Conservation (phyloP, 1,140 invertebrate species). For the Araneus ventricosus region DNA sequence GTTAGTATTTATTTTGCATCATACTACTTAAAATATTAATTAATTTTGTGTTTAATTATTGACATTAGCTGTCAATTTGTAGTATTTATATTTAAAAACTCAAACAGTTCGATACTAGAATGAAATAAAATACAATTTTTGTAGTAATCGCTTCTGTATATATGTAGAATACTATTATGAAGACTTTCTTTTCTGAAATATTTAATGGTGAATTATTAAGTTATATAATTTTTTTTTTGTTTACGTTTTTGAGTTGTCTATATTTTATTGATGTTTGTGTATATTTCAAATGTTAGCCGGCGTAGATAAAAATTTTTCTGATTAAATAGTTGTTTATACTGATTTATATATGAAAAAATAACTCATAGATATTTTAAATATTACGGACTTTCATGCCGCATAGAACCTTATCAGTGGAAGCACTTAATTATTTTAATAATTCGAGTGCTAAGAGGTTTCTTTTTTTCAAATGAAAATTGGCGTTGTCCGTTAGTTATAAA, state of each 20-base stretch:
- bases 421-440: too few relatives aligned
- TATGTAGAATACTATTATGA: not conserved
- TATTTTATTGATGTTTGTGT: not conserved
- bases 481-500: too few relatives aligned
- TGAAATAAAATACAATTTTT: not conserved
- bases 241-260: not conserved
- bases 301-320: too few relatives aligned
- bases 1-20: not conserved
- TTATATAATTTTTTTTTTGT: not conserved
- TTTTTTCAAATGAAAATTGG: too few relatives aligned
- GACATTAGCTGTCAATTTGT: slow-evolving; percentile 18
- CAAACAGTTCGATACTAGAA: not conserved
- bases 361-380: too few relatives aligned
- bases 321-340: too few relatives aligned
- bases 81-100: not conserved
- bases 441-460: too few relatives aligned
- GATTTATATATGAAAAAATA: too few relatives aligned
- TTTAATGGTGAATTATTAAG: not conserved
- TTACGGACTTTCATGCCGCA: too few relatives aligned
- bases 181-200: not conserved
- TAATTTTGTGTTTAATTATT: not conserved
- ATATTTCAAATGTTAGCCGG: not conserved
- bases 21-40: not conserved
- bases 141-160: not conserved
- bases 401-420: too few relatives aligned